Evolutionary conservation across 1,140 invertebrate genomes (phyloP), one percentile per base, ranked within the genome.

Genomic region (Amphibalanus amphitrite): DNA sequence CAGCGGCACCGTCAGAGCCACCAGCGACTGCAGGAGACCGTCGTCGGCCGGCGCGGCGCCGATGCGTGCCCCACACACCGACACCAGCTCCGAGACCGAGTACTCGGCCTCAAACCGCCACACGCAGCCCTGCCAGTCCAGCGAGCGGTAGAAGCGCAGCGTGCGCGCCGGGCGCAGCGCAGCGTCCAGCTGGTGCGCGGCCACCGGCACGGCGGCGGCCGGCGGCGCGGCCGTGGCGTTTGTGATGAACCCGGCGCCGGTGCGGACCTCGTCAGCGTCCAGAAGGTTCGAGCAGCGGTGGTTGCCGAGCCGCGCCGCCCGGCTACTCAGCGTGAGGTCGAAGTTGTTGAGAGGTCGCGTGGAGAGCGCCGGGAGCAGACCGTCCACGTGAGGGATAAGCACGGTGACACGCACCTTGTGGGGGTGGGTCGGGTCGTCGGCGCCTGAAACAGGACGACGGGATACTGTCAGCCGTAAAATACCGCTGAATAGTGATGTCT

Each of bases 251-350:
- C 33, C 33, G 33, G 33, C 33, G 33, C 4, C 33, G 33, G 33
- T 38, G 33, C 33, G 33, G 33, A 38, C 70, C 70, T 80, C 79
- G 33, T 77, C 65, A 26, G 73, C 75, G 71, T 81, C 79, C 4
- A 82, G 72, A 10, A 82, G 74, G 73, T 82, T 82, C 28, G 81
- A 81, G 71, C 81, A 82, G 40, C 74, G 75, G 72, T 82, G 81
- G 17, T 75, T 78, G 6, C 77, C 79, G 0, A 78, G 72, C 29
- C 80, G 69, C 28, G 78, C 73, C 6, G 76, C 78, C 72, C 79
- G 78, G 28, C 76, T 77, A 70, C 78, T 80, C 3, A 82, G 74
- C 1, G 78, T 79, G 25, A 80, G 74, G 69, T 80, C 79, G 74
- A 81, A 81, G 75, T 81, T 80, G n/a, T 79, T 79, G 33, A 82